Conservation (phyloP, 1,140 invertebrate genomes). For the Macrocentrus cingulum region DNA sequence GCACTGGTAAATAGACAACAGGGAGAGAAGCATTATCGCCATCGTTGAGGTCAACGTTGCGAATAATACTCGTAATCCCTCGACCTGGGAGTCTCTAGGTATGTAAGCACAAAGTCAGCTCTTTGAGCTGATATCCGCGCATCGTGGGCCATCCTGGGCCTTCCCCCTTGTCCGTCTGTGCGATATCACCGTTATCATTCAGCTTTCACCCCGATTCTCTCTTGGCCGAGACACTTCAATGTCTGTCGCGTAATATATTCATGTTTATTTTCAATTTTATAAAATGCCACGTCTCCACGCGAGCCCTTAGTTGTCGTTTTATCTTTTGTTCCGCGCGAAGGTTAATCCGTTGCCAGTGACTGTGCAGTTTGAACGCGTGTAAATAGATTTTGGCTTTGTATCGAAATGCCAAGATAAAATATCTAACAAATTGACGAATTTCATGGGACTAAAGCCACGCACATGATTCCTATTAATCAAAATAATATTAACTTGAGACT, state of each 20-base stretch:
- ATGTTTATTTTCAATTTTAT: too few relatives aligned
- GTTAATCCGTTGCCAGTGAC: conserved; percentile 42
- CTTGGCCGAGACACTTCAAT: background rate
- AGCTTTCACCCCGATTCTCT: background rate
- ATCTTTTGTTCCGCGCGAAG: conserved; percentile 23
- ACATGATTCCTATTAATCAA: too few relatives aligned
- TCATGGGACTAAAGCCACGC: too few relatives aligned
- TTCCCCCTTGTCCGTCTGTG: background rate
- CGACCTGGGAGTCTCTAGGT: conserved; percentile 33
- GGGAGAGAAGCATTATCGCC: background rate
- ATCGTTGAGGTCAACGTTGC: conserved; percentile 24
- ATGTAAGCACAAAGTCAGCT: conserved; percentile 22
- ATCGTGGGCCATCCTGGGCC: background rate
- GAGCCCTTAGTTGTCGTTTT: background rate
- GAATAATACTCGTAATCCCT: conserved; percentile 24
- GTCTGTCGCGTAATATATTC: too few relatives aligned
- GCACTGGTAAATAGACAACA: conserved; percentile 11
- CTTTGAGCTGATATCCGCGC: conserved; percentile 9
- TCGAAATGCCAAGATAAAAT: too few relatives aligned
- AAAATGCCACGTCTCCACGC: background rate
- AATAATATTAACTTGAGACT: too few relatives aligned
- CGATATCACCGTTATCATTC: background rate
- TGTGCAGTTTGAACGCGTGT: conserved; percentile 38
- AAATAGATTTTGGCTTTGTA: conserved; percentile 18
- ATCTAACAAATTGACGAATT: too few relatives aligned